A percentile compares a stretch with the other conserved stretches of the same genome.
These are phyloP conservation scores for Pachyuromys duprasi DNA, from an alignment of 2,797 vertebrate species.

Conservation along the genomic window DNA sequence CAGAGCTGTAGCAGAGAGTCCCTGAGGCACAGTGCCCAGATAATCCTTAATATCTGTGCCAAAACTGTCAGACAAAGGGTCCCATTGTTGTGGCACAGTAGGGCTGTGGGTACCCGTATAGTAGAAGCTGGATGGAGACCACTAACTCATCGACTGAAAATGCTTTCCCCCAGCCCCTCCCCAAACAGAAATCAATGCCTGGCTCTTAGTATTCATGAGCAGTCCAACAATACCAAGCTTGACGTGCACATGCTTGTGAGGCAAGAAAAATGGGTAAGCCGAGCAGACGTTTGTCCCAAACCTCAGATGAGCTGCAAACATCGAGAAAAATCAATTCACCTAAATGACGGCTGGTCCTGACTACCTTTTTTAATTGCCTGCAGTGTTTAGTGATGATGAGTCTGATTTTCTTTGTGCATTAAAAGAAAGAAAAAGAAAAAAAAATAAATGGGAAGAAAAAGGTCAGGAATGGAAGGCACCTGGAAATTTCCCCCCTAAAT, in stretches of 20 bases:
- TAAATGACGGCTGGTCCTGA: constrained; percentile 63
- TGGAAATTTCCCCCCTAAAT: constrained; percentile 64
- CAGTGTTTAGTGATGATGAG: background rate
- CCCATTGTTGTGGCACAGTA: constrained; percentile 47
- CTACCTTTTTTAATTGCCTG: constrained; percentile 72
- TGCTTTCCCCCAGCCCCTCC: background rate
- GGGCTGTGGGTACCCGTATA: background rate
- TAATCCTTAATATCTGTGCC: constrained; percentile 63
- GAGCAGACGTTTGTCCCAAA: constrained; percentile 35
- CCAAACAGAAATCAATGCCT: constrained; percentile 56
- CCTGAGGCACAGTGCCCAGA: constrained; percentile 59
- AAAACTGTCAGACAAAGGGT: constrained; percentile 68
- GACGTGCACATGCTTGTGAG: background rate
- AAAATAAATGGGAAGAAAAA: background rate
- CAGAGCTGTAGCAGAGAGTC: constrained; percentile 50
- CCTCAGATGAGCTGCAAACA: constrained; percentile 32
- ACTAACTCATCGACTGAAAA: constrained; percentile 53
- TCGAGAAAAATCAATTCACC: constrained; percentile 69
- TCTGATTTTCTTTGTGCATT: constrained; percentile 54
- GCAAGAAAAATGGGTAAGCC: constrained; percentile 45
- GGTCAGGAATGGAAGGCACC: constrained; percentile 11
- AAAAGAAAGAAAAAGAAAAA: background rate
- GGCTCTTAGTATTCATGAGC: constrained; percentile 66
- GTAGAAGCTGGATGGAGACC: constrained; percentile 43
- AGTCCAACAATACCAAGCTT: constrained; percentile 28